phyloP scores from a whole-genome alignment of 2,888 invertebrate genomes.

The Eupithecia tripunctaria region DNA sequence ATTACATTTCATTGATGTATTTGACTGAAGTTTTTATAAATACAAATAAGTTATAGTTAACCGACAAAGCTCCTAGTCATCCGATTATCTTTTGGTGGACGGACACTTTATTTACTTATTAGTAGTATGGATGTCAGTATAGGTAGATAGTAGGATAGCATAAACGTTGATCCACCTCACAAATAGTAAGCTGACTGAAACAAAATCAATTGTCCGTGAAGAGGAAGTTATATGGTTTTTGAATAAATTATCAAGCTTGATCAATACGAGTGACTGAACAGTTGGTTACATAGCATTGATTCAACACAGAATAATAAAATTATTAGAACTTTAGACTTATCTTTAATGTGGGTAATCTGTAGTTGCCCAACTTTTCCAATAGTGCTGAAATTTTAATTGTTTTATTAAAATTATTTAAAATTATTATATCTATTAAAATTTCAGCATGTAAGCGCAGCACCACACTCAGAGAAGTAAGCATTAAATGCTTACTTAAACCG shows the following conservation, averaged over 20 bases:
- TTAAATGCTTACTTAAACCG: too few species aligned
- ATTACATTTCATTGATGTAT: too few species aligned
- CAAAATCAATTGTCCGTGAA: conserved; percentile 27
- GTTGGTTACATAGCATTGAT: not conserved
- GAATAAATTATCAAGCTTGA: conserved; percentile 29
- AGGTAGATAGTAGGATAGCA: not conserved
- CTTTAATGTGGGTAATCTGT: not conserved
- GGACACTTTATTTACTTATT: too few species aligned
- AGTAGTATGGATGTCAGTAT: not conserved
- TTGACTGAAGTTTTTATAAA: too few species aligned
- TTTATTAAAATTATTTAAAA: too few species aligned
- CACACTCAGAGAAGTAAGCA: too few species aligned
- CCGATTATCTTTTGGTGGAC: too few species aligned
- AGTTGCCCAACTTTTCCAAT: not conserved
- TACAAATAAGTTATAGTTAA: too few species aligned
- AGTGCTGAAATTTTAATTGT: not conserved
- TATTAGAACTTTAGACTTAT: not conserved
- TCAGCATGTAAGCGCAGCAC: not conserved
- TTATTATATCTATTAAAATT: not conserved
- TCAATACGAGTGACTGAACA: conserved; percentile 12
- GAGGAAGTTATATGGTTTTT: conserved; percentile 21
- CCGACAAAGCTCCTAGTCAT: too few species aligned
- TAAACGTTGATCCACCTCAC: not conserved
- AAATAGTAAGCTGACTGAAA: conserved; percentile 11
- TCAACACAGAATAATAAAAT: not conserved